Evolutionary conservation across 2,888 invertebrate species (phyloP).

Genomic region (Hypena proboscidalis): DNA sequence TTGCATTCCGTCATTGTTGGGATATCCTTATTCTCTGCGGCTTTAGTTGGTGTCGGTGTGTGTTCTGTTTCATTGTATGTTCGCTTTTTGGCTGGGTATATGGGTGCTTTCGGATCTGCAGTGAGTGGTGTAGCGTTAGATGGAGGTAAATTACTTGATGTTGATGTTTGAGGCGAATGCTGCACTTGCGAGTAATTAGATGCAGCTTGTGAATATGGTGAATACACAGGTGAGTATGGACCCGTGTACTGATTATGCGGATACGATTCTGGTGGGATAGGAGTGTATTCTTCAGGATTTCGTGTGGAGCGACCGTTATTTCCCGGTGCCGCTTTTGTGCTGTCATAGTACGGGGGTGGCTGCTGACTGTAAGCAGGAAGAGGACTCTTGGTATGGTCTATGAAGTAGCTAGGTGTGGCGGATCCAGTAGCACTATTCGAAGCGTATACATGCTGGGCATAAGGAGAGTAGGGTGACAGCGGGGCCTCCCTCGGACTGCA

Average conservation of each 20-base stretch:
- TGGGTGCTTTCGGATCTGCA: constrained; percentile 66
- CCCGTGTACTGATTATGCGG: constrained; percentile 79
- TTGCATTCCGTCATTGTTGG: constrained; percentile 46
- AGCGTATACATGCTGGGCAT: constrained; percentile 79
- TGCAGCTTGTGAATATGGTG: constrained; percentile 68
- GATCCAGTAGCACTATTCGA: constrained; percentile 66
- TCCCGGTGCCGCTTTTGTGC: constrained; percentile 75
- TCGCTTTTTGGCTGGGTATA: constrained; percentile 88
- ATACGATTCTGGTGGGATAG: constrained; percentile 82
- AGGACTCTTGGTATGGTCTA: constrained; percentile 78
- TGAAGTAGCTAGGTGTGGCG: constrained; percentile 72
- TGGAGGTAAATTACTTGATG: constrained; percentile 48
- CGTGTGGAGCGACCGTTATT: constrained; percentile 79
- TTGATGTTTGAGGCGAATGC: constrained; percentile 56
- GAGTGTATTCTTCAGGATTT: constrained; percentile 83
- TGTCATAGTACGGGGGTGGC: constrained; percentile 86
- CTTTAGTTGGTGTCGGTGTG: constrained; percentile 51
- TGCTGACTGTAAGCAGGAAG: constrained; percentile 76
- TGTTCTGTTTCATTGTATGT: constrained; percentile 83
- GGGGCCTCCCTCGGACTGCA: constrained; percentile 92
- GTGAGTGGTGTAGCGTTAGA: constrained; percentile 52
- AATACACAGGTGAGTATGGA: constrained; percentile 70
- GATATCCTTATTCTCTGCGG: constrained; percentile 58
- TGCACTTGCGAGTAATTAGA: constrained; percentile 66
- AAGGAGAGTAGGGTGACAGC: constrained; percentile 77